Base-by-base conservation (phyloP, 2,797 vertebrate genomes). In the Lerista edwardsae region DNA sequence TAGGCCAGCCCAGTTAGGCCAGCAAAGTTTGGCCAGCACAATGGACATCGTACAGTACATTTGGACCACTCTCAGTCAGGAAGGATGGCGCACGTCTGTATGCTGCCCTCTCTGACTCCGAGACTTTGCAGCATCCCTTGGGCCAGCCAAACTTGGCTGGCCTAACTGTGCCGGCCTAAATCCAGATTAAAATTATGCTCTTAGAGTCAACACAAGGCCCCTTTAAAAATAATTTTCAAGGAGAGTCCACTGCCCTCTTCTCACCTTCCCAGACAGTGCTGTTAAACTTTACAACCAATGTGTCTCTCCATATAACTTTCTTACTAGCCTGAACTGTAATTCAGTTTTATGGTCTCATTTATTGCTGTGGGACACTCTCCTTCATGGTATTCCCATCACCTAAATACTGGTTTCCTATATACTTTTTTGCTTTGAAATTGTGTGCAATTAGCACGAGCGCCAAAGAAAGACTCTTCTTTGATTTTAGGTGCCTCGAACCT, bases 281-380 rank as follows among this genome's bases (percentile, higher is more conserved):
- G n/a, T 55, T 65, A 77, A 73, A 41, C 47, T 84, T 84, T 79
- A 41, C 23, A 84, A 73, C 61, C 29, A 25, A 29, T 19, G 27
- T 57, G 77, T 39, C 77, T 79, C 57, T 47, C 72, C 74, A 19
- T 65, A 74, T 41, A 79, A 79, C 19, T 71, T 31, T 44, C 57
- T 25, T 65, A 74, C 59, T 41, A 65, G 61, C 72, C 59, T 79
- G 83, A 65, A 79, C 76, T 41, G 29, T 84, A 84, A 84, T 47
- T 84, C 76, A 64, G 39, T 77, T 84, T 84, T 79, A 73, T 55
- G 59, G 83, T 34, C 59, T 79, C 83, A 51, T 84, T 79, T 79
- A 79, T 79, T 79, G 31, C 55, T 74, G 76, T 79, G 76, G 73
- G 69, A 79, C 69, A 41, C 44, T 73, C 31, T 65, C 59, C 59